phyloP scores from a whole-genome alignment of 2,888 invertebrate species.

The Linhomoeus sp. region DNA sequence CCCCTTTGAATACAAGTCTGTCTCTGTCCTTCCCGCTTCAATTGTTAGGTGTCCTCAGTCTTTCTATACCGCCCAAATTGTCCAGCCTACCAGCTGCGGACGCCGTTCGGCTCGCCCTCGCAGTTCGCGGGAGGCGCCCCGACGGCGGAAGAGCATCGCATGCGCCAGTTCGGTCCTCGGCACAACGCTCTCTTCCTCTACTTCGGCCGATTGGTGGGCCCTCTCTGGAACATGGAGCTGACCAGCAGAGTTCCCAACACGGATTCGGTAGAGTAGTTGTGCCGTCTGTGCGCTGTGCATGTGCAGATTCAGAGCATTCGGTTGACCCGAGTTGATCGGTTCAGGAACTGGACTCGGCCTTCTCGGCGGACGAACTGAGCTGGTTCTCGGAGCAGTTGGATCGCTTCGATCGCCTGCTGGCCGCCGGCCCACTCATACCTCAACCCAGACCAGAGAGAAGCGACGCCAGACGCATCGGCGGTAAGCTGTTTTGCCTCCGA shows the following conservation, averaged over 20 bases:
- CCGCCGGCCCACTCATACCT: slow-evolving; percentile 1
- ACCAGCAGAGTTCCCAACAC: slow-evolving; percentile 15
- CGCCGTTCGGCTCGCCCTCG: too few species aligned
- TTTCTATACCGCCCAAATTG: too few species aligned
- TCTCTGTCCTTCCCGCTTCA: too few species aligned
- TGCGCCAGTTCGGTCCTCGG: too few species aligned
- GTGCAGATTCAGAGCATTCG: neutral
- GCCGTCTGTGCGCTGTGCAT: neutral
- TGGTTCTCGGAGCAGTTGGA: slow-evolving; percentile 53
- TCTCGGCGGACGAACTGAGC: slow-evolving; percentile 49
- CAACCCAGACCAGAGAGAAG: too few species aligned
- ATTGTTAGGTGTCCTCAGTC: too few species aligned
- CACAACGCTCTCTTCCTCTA: slow-evolving; percentile 84
- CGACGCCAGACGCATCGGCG: too few species aligned
- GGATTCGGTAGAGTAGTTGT: slow-evolving; percentile 3
- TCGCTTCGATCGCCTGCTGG: slow-evolving; percentile 38
- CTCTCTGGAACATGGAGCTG: slow-evolving; percentile 50
- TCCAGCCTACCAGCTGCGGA: too few species aligned
- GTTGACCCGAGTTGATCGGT: neutral
- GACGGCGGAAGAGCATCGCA: too few species aligned
- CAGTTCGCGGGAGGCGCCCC: too few species aligned
- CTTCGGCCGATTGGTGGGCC: slow-evolving; percentile 57
- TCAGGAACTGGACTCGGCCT: slow-evolving; percentile 43
- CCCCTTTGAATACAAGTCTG: too few species aligned
- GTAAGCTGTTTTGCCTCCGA: too few species aligned